Conservation (phyloP, 2,888 invertebrate genomes). For the Drosophila austrosaltans region DNA sequence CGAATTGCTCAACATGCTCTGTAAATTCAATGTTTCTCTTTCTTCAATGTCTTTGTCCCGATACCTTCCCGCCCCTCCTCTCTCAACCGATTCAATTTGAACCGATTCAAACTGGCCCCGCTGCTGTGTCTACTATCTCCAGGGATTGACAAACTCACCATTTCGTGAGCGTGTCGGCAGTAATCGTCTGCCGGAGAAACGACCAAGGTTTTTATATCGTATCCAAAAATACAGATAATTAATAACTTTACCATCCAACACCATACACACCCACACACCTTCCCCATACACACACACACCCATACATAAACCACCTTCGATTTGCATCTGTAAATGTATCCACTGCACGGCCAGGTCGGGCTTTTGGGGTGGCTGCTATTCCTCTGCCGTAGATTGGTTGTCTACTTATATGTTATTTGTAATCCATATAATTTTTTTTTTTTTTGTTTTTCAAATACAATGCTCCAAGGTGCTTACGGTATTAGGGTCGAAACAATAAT, state of each 20-base stretch:
- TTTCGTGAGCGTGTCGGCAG: slow-evolving; percentile 95
- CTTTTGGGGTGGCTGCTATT: slow-evolving; percentile 43
- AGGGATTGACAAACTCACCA: slow-evolving; percentile 89
- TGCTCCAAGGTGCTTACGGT: slow-evolving; percentile 1
- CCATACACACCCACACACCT: slow-evolving; percentile 19
- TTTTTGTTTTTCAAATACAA: not conserved
- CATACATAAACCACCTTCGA: slow-evolving; percentile 38
- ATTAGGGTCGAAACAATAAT: not conserved
- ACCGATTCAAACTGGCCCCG: slow-evolving; percentile 18
- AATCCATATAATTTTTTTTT: not conserved
- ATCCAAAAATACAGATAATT: slow-evolving; percentile 42
- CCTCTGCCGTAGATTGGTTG: slow-evolving; percentile 18
- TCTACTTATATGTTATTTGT: slow-evolving; percentile 10
- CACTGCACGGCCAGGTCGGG: slow-evolving; percentile 38
- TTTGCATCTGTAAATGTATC: slow-evolving; percentile 51
- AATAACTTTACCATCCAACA: slow-evolving; percentile 16
- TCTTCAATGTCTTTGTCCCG: slow-evolving; percentile 34
- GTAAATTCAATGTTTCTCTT: slow-evolving; percentile 34
- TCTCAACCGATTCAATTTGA: slow-evolving; percentile 28
- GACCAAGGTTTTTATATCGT: slow-evolving; percentile 89
- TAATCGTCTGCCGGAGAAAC: slow-evolving; percentile 92
- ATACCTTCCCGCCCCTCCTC: slow-evolving; percentile 12
- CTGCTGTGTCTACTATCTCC: slow-evolving; percentile 46
- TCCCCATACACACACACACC: slow-evolving; percentile 29
- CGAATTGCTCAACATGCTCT: not conserved